Conservation (phyloP, 1,140 invertebrate genomes). For the Apis laboriosa region DNA sequence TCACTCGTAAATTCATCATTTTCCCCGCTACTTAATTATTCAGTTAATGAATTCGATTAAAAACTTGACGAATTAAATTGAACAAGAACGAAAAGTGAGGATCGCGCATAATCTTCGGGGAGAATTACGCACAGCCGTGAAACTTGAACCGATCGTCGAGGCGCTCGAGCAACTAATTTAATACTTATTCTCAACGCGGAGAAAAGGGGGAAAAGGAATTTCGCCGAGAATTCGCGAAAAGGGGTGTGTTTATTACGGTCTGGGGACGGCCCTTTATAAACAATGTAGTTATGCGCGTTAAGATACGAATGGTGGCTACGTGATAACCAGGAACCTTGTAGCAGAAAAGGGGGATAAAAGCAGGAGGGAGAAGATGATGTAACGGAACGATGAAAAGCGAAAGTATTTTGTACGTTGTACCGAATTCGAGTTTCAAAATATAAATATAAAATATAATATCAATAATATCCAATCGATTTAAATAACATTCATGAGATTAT, state of each 20-base stretch:
- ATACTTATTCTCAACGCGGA: background rate
- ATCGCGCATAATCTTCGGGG: constrained; percentile 20
- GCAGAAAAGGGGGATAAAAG: background rate
- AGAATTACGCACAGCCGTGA: constrained; percentile 19
- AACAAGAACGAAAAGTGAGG: constrained; percentile 18
- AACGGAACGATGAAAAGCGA: constrained; percentile 11
- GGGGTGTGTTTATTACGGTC: constrained; percentile 25
- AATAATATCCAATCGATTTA: too few species aligned
- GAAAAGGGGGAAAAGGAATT: background rate
- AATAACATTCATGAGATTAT: too few species aligned
- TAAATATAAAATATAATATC: too few species aligned
- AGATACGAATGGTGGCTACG: constrained; percentile 17
- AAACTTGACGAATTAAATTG: constrained; percentile 21
- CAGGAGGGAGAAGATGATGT: background rate
- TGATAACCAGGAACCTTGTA: background rate
- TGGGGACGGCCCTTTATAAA: constrained; percentile 25
- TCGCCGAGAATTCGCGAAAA: too few species aligned
- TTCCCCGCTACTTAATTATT: background rate
- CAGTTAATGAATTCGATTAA: constrained; percentile 16
- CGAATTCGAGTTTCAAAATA: too few species aligned
- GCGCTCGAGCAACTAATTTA: constrained; percentile 13
- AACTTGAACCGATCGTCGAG: constrained; percentile 23
- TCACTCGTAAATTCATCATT: background rate
- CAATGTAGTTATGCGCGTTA: constrained; percentile 21
- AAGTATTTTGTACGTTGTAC: background rate